Evolutionary conservation across 2,888 invertebrate species (phyloP).

Genomic region (Aporophyla nigra): DNA sequence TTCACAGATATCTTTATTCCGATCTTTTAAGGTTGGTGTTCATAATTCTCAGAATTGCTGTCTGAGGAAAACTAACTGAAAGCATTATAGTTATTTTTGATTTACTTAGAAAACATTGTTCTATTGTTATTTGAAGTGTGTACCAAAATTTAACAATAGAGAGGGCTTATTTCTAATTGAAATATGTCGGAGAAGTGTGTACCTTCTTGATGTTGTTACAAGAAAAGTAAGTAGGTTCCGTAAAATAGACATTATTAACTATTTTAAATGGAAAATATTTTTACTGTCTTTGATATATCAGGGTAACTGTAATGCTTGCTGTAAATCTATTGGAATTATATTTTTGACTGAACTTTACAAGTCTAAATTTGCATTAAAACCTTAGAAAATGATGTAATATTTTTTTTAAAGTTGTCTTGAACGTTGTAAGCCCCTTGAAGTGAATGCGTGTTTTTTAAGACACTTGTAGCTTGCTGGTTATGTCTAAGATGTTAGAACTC

Average conservation of each 20-base stretch:
- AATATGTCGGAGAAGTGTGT: not conserved
- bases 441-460: constrained; percentile 5
- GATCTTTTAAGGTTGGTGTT: not conserved
- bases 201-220: not conserved
- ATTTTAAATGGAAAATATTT: not conserved
- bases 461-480: constrained; percentile 2
- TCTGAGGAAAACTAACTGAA: not conserved
- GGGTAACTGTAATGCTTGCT: not conserved
- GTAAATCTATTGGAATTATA: not conserved
- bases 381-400: not conserved
- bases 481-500: not conserved
- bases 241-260: not conserved
- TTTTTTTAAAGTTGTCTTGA: constrained; percentile 1
- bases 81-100: not conserved
- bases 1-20: too few relatives aligned
- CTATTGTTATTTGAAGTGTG: not conserved
- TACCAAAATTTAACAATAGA: constrained; percentile 13
- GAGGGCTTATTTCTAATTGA: not conserved
- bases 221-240: not conserved
- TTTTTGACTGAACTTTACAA: not conserved
- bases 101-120: not conserved
- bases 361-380: not conserved
- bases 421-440: constrained; percentile 12
- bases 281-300: not conserved
- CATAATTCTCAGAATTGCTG: not conserved